Evolutionary conservation across 2,888 invertebrate species (phyloP), one percentile per base, ranked within the genome.

Genomic region (Pollenia angustigena): DNA sequence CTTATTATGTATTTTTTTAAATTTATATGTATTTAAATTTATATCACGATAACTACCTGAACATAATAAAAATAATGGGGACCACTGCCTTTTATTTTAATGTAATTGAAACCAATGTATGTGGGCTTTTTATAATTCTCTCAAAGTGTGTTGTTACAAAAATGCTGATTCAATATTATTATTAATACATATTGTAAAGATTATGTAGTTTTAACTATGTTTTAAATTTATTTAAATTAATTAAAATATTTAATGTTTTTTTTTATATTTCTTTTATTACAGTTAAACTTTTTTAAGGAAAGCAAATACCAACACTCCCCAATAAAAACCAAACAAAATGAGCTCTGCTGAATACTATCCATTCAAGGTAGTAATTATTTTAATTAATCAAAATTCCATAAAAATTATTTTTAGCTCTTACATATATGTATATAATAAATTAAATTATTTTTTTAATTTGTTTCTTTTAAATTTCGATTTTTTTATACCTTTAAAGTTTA

Each of bases 261-360:
- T 84, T 78, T 83, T 74, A 78, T 69, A 62, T 64, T 75, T 58
- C 50, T 56, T 88, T 87, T 50, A 66, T 84, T 83, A 18, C 81
- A 87, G 87, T 72, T 66, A 81, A 62, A 16, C 72, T 66, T 60
- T 81, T 78, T 81, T 50, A 64, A 81, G 83, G 44, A 75, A 84
- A 62, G 62, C 64, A 64, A 88, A 85, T 50, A 72, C 75, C 52
- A 76, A 62, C 44, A 62, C 66, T 23, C 50, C 60, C 60, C 42
- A 75, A 52, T 32, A 52, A 23, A 76, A 86, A 72, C 58, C 58
- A 79, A 88, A 88, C 94, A 95, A 93, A 92, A 96, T 96, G 96
- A 95, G 96, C 94, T 96, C 96, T 93, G 96, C 96, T 91, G 96
- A 97, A 94, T 97, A 97, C 94, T 97, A 97, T 94, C 97, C 97